phyloP scores from a whole-genome alignment of 2,888 invertebrate genomes.

The Ephialtes manifestator region DNA sequence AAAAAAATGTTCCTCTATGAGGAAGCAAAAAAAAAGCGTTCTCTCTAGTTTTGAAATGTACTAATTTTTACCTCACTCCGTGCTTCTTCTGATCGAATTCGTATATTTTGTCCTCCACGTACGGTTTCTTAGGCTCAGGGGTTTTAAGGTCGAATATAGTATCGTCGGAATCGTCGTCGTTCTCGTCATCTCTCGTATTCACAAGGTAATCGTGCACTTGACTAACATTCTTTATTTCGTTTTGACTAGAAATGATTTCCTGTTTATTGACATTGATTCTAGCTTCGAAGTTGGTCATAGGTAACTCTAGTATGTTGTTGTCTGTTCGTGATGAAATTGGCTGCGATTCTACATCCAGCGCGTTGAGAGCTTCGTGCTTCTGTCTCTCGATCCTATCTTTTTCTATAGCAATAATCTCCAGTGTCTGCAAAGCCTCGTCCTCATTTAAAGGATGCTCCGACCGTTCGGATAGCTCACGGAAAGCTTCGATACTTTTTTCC shows the following conservation, averaged over 20 bases:
- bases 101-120: constrained; percentile 79
- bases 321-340: neutral
- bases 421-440: constrained; percentile 67
- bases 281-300: constrained; percentile 42
- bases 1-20: neutral
- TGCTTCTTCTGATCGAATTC: constrained; percentile 80
- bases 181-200: constrained; percentile 31
- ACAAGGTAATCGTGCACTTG: neutral
- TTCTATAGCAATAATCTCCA: constrained; percentile 73
- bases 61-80: constrained; percentile 77
- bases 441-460: constrained; percentile 57
- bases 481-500: constrained; percentile 43
- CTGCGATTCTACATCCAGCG: constrained; percentile 69
- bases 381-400: constrained; percentile 73
- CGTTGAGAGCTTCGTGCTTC: constrained; percentile 72
- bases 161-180: constrained; percentile 44
- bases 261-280: constrained; percentile 46
- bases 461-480: constrained; percentile 35
- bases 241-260: constrained; percentile 7
- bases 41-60: neutral
- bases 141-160: neutral
- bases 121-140: constrained; percentile 33
- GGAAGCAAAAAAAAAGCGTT: neutral
- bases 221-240: neutral
- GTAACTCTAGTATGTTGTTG: constrained; percentile 59